Conservation (phyloP, 2,113 vertebrate species). For the Alligator mississippiensis region DNA sequence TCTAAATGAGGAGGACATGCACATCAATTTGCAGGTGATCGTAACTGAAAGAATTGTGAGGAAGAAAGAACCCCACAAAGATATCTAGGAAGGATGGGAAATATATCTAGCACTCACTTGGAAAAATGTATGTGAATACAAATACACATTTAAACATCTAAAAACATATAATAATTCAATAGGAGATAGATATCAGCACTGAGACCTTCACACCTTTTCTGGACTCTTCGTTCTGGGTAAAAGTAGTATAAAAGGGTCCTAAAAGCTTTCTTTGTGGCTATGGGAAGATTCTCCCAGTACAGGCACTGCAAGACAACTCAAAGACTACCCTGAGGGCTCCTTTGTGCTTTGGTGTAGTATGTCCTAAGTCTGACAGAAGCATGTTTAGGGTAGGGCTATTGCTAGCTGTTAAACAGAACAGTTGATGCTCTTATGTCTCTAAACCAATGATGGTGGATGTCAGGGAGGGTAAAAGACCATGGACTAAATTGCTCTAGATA, state of each 20-base stretch:
- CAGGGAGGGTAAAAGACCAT: no score
- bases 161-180: no score
- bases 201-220: not conserved
- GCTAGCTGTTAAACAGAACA: not conserved
- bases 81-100: not conserved
- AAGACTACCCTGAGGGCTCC: not conserved
- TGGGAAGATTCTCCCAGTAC: no score
- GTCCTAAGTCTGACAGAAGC: not conserved
- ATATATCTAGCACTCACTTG: no score
- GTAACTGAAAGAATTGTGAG: not conserved
- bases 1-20: not conserved
- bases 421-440: no score
- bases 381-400: not conserved
- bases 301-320: not conserved
- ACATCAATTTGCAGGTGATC: not conserved
- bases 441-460: no score
- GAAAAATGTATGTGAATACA: no score
- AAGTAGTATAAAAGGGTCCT: not conserved
- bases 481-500: no score
- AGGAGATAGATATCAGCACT: no score
- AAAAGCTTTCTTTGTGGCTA: rapidly evolving
- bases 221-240: not conserved
- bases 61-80: no score
- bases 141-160: no score
- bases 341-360: no score